phyloP scores from a whole-genome alignment of 2,113 vertebrate genomes.

The Manacus vitellinus region DNA sequence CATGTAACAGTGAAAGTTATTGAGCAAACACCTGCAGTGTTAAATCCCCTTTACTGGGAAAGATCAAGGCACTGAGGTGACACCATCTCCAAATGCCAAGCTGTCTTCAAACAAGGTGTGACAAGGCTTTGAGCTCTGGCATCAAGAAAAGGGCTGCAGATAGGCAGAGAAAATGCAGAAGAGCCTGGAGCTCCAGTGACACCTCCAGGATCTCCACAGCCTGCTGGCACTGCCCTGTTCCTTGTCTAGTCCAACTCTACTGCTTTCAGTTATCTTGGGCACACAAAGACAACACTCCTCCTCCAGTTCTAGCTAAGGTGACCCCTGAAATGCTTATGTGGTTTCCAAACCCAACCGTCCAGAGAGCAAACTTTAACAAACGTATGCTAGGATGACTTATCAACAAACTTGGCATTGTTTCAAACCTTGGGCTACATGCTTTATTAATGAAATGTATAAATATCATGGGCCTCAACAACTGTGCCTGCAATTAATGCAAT shows the following conservation, averaged over 20 bases:
- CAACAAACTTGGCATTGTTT: not conserved
- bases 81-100: not conserved
- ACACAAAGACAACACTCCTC: not conserved
- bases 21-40: not conserved
- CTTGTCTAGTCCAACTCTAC: not conserved
- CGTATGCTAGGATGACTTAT: not conserved
- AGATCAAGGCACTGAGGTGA: fast-evolving
- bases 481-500: slow-evolving; percentile 29
- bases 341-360: not conserved
- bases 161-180: not conserved
- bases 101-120: not conserved
- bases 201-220: not conserved
- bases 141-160: not conserved
- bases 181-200: not conserved
- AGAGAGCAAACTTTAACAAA: slow-evolving; percentile 16
- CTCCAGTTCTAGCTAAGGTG: not conserved
- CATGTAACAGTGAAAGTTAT: fast-evolving
- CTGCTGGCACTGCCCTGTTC: not conserved
- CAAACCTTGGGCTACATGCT: not conserved
- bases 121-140: not conserved
- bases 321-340: not conserved
- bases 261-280: not conserved
- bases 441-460: slow-evolving; percentile 32
- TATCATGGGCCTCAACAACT: not conserved
- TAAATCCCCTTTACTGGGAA: not conserved